Base-by-base conservation (phyloP, 1,140 invertebrate species). In the Scylla paramamosain region DNA sequence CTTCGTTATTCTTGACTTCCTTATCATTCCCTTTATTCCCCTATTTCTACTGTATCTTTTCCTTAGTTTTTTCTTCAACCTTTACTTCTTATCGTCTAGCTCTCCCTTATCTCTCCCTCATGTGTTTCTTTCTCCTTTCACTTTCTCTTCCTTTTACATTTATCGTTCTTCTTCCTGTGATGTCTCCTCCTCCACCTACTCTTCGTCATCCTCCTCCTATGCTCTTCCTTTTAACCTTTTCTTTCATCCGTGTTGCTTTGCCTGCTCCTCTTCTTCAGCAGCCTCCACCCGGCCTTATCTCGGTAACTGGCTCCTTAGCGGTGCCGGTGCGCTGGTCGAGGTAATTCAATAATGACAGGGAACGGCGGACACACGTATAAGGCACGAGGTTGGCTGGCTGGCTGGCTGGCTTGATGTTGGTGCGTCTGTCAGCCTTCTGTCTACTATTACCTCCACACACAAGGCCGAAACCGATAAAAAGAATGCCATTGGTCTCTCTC, bases 331-430 rank as follows among this genome's bases (percentile, higher is more conserved):
- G 67, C 20, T 77, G 67, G 67, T 77, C 20, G 67, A 25, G 67
- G 67, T 77, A 77, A 77, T 77, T 77, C 67, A 77, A 77, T 77
- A 77, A 77, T 77, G 67, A 77, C 67, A 77, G 67, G 67, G 67
- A 77, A 20, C 67, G 67, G 20, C 67, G 67, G 67, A n/a, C 67
- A n/a, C 20, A 77, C 67, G 67, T 77, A 77, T 77, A 77, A 77
- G 67, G 67, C 67, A 77, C 67, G 67, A 25, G 20, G 1, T 20
- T n/a, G 67, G 6, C 67, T 20, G 67, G n/a, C 67, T 67, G 3
- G 3, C 8, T 77, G 25, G 2, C 12, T 25, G 39, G 39, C 39
- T 39, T 39, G 39, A 39, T 39, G 39, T 6, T 6, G 20, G 20
- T 77, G 20, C 67, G 67, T 77, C 67, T 7, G 25, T 77, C n/a